phyloP scores from a whole-genome alignment of 2,888 invertebrate genomes.

The Mechanitis mazaeus region DNA sequence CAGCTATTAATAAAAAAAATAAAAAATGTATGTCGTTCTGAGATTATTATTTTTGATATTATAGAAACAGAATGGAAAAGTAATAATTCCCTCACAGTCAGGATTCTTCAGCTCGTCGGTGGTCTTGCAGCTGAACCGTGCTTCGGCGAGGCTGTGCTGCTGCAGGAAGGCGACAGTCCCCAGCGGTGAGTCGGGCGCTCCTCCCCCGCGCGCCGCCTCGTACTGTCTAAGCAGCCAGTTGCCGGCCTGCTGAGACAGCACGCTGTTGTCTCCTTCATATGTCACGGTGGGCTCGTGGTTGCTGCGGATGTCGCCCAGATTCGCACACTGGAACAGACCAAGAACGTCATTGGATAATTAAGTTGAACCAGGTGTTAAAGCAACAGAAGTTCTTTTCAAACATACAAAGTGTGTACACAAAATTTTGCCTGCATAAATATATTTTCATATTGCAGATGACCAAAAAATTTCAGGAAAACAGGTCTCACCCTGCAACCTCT shows the following conservation, averaged over 20 bases:
- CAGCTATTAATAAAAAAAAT: not conserved
- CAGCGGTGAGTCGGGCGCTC: slow-evolving; percentile 79
- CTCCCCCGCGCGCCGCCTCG: slow-evolving; percentile 62
- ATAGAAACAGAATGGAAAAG: not conserved
- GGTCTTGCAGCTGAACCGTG: slow-evolving; percentile 37
- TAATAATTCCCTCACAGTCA: slow-evolving; percentile 48
- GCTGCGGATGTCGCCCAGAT: slow-evolving; percentile 88
- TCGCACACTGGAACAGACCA: slow-evolving; percentile 76
- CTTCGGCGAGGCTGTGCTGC: too few species aligned
- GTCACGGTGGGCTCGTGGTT: slow-evolving; percentile 94
- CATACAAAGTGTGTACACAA: too few species aligned
- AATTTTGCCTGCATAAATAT: too few species aligned
- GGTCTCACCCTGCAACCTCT: too few species aligned
- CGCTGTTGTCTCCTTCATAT: slow-evolving; percentile 96
- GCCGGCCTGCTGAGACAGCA: slow-evolving; percentile 91
- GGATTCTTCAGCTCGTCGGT: slow-evolving; percentile 48
- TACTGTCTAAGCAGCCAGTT: slow-evolving; percentile 89
- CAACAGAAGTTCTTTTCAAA: too few species aligned
- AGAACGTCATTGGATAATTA: too few species aligned
- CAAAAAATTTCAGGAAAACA: too few species aligned
- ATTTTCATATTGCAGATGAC: too few species aligned
- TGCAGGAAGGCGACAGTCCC: slow-evolving; percentile 82
- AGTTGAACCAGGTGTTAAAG: too few species aligned
- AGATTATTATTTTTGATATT: too few species aligned
- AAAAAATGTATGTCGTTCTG: not conserved